Evolutionary conservation across 2,888 invertebrate genomes (phyloP), one percentile per base, ranked within the genome.

Genomic region (Caenorhabditis sp.): DNA sequence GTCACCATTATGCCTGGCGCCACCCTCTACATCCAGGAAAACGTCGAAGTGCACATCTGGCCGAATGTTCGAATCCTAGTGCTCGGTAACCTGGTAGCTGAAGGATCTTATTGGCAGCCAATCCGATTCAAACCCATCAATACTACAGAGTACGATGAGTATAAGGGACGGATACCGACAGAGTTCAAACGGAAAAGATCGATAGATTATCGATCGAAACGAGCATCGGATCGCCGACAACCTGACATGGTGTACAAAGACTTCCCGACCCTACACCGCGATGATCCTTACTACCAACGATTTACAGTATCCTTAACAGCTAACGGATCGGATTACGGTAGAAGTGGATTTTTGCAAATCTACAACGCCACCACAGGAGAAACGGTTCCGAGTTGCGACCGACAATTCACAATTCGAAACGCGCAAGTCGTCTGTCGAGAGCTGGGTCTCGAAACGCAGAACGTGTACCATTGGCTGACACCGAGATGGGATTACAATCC

Each of bases 381-480:
- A 91, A 98, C 97, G 96, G 96, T 97, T 40, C 96, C 98, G 0
- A 95, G 98, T 93, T 99, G 99, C 92, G 99, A 99, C 92, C 94
- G 94, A 55, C 94, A 97, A 78, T 99, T 99, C 92, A 97, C 97
- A 0, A 97, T 98, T 92, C 94, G 97, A 89, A 98, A 98, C 92
- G 98, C 97, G 4, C 85, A 85, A 55, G 90, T 98, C 0, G 96
- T 97, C 0, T 99, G 99, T 91, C 94, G 96, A 24, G 96, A 98
- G 92, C 93, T 99, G 55, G 97, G 97, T 9, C 95, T 95, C 90
- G 96, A 96, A 92, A 95, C 96, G 0, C 94, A 97, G 32, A 97
- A 97, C 92, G 95, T 96, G 0, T 96, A 95, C 91, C 96, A 97
- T 84, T 95, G 95, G 35, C 95, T 95, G 88, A 97, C 96, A 86